Conservation (phyloP, 2,113 vertebrate species). For the Platysteira castanea region DNA sequence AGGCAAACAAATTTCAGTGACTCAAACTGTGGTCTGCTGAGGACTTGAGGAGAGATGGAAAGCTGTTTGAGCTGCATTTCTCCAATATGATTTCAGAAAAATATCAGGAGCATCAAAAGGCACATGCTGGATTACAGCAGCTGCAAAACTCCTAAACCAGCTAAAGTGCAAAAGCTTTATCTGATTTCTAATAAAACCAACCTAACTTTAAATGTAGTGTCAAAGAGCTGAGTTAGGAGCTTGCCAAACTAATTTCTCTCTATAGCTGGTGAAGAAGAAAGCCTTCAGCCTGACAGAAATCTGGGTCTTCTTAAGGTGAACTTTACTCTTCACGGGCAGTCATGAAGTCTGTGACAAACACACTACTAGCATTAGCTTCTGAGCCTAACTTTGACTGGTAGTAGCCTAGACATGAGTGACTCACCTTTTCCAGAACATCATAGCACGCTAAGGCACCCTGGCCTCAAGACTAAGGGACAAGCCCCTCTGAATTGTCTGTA, state of each 20-base stretch:
- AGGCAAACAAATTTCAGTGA: neutral
- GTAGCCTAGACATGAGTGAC: neutral
- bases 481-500: neutral
- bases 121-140: neutral
- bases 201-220: neutral
- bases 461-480: neutral
- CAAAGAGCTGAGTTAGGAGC: neutral
- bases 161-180: neutral
- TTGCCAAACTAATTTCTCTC: neutral
- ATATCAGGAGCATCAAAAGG: neutral
- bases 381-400: neutral
- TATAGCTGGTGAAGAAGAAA: neutral
- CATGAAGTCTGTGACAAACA: neutral
- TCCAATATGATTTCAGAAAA: neutral
- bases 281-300: neutral
- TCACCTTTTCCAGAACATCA: neutral
- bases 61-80: neutral
- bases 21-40: neutral
- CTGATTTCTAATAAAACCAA: neutral
- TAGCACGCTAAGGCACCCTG: fast-evolving
- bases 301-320: neutral
- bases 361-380: neutral
- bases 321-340: neutral
- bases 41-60: neutral
- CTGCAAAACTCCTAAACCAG: neutral